A percentile compares a stretch with the other conserved stretches of the same genome.
Conservation (phyloP, 2,113 vertebrate genomes). For the Mus pahari region DNA sequence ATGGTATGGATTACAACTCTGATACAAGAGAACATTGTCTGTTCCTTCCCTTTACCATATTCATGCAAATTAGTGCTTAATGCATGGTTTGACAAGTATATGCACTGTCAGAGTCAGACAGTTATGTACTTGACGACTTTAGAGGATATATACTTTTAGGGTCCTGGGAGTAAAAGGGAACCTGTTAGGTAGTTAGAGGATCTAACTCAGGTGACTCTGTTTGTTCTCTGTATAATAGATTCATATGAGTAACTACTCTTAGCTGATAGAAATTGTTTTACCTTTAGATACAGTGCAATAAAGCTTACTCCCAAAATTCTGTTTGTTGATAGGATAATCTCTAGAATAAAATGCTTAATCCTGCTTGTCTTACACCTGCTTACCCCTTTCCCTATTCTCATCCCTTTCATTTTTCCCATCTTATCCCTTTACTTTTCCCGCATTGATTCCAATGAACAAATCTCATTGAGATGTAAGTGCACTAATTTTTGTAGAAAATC, state of each 20-base stretch:
- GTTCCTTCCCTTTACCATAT: not conserved
- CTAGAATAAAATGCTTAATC: not conserved
- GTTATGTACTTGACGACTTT: not conserved
- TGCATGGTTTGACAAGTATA: not conserved
- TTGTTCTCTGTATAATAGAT: not conserved
- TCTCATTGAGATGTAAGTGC: not conserved
- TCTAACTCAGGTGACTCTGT: not conserved
- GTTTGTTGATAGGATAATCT: constrained; percentile 45
- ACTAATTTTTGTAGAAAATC: not conserved
- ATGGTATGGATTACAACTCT: not conserved
- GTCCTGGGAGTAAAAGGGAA: not conserved
- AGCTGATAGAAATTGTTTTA: not conserved
- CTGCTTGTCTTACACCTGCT: not conserved
- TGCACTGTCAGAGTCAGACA: not conserved
- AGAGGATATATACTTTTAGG: not conserved
- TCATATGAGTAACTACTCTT: constrained; percentile 1
- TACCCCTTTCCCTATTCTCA: not conserved
- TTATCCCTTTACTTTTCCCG: not conserved
- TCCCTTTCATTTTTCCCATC: not conserved
- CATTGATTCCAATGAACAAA: not conserved
- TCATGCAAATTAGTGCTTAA: not conserved
- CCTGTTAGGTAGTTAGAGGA: constrained; percentile 9
- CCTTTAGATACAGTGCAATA: not conserved
- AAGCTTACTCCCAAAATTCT: constrained; percentile 23
- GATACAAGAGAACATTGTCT: not conserved